Percentiles rank a stretch among this genome's conserved stretches.
These are phyloP conservation scores for Drosophila rellima DNA, from an alignment of 2,888 invertebrate genomes.

Conservation along the genomic window DNA sequence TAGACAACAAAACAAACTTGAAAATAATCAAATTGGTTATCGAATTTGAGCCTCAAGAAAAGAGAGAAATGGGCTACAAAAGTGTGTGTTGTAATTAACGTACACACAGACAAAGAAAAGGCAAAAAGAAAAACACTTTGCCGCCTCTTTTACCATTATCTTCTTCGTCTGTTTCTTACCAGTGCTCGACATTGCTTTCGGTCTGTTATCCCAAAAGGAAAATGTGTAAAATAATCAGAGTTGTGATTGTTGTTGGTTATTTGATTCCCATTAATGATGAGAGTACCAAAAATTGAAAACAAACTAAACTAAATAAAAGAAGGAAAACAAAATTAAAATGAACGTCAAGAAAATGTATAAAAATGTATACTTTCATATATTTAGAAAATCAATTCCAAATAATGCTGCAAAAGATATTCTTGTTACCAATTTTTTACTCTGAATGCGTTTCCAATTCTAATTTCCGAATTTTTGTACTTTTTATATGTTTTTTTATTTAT, in stretches of 20 bases:
- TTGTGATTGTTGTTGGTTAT: constrained; percentile 6
- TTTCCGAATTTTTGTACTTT: background rate
- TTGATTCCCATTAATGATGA: background rate
- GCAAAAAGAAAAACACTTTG: constrained; percentile 51
- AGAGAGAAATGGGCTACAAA: constrained; percentile 1
- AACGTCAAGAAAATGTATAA: too few species aligned
- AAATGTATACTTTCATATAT: too few species aligned
- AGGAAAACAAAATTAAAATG: too few species aligned
- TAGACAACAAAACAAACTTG: constrained; percentile 60
- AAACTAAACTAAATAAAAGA: background rate
- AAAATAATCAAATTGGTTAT: constrained; percentile 77
- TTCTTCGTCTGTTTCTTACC: constrained; percentile 12
- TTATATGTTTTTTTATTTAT: background rate
- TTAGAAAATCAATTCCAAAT: too few species aligned
- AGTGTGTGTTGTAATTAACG: constrained; percentile 7
- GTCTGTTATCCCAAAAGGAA: constrained; percentile 30
- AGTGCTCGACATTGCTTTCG: constrained; percentile 30
- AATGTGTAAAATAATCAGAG: constrained; percentile 61
- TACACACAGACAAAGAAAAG: constrained; percentile 35
- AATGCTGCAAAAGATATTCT: too few species aligned
- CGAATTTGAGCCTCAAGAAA: constrained; percentile 47
- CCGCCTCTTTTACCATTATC: constrained; percentile 23
- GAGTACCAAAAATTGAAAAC: background rate
- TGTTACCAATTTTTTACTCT: too few species aligned
- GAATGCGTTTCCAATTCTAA: too few species aligned